These are phyloP conservation scores for Autographa pulchrina DNA, from an alignment of 2,888 invertebrate genomes.

Conservation along the genomic window DNA sequence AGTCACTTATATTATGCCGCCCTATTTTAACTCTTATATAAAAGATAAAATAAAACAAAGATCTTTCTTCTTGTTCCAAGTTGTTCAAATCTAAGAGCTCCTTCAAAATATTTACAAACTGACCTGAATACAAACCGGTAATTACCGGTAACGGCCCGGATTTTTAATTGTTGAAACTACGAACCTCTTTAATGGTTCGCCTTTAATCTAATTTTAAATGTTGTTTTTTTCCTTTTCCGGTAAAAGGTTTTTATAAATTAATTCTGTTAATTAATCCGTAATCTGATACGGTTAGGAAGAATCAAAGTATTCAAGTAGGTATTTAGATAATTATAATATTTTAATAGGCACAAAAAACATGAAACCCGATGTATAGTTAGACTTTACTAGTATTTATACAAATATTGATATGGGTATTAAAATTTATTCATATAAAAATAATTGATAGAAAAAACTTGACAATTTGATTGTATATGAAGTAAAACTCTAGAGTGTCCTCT, in stretches of 20 bases:
- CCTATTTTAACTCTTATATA: no score
- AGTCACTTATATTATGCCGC: no score
- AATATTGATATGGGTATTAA: no score
- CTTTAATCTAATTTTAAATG: conserved; percentile 10
- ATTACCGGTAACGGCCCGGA: conserved; percentile 41
- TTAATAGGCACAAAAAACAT: background rate
- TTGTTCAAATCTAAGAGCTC: background rate
- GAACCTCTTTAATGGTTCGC: conserved; percentile 30
- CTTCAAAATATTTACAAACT: conserved; percentile 47
- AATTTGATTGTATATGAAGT: background rate
- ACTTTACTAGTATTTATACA: no score
- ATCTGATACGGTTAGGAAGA: background rate
- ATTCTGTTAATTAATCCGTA: background rate
- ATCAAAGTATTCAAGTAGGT: background rate
- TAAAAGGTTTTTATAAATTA: background rate
- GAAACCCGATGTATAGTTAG: background rate
- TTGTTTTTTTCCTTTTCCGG: conserved; percentile 11
- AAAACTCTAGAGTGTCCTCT: background rate
- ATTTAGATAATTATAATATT: background rate
- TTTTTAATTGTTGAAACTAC: conserved; percentile 44
- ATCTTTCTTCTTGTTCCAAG: background rate
- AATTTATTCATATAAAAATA: no score
- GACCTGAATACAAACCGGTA: conserved; percentile 51
- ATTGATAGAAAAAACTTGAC: background rate
- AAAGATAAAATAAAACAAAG: no score